Base-by-base conservation (phyloP, 1,140 invertebrate genomes). In the Diorhabda carinulata region DNA sequence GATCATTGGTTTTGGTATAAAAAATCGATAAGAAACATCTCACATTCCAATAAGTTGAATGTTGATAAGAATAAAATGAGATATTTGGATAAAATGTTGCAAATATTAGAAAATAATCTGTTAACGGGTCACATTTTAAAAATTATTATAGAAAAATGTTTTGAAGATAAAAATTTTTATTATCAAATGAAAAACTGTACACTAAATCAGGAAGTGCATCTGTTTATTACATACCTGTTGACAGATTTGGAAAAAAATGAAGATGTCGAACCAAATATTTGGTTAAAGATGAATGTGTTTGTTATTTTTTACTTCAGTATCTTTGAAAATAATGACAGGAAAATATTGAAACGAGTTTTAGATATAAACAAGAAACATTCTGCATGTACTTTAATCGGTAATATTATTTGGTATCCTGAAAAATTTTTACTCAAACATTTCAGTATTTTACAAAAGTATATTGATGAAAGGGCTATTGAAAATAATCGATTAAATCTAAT, bases 381-480 rank as follows among this genome's bases (percentile, higher is more conserved):
- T 64, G 90, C 88, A 59, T 87, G 94, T 41, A 88, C 87, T 64
- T 80, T 96, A 3, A 83, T 87, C 62, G 92, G 92, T 2, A 91
- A 91, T 79, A 83, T 91, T 25, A 78, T 94, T 45, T 95, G 92
- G 92, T 87, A 91, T 77, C 91, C 93, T 4, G 91, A 91, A 79
- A 84, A 86, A 70, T 95, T 95, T 82, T 82, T 94, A 9, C 80
- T 87, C 47, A 83, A 84, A 72, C 86, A 89, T 81, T 78, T 90
- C 45, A 84, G 86, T 65, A 82, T 86, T 57, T 79, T 88, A 69
- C 78, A 82, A 66, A 86, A 87, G 75, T 81, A 83, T 66, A 77
- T 88, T 44, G 87, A 90, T 78, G 85, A 84, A 60, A 92, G 91
- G 81, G 78, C 85, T 57, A 80, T 86, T 64, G 83, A 82, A 41